These are phyloP conservation scores for Apamea epomidion DNA, from an alignment of 2,888 invertebrate genomes.

Conservation along the genomic window DNA sequence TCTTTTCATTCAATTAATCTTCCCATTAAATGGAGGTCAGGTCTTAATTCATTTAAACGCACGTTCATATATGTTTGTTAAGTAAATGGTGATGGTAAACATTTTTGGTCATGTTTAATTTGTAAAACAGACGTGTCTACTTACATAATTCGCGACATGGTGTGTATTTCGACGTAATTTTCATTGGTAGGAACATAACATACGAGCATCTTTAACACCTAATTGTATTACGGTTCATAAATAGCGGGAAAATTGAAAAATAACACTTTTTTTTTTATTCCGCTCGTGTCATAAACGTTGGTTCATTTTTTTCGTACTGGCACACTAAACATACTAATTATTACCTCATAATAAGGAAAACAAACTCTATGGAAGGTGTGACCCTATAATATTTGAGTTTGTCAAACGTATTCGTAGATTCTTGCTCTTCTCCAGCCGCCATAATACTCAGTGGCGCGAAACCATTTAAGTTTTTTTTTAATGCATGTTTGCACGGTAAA, in stretches of 20 bases:
- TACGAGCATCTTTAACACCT: slow-evolving; percentile 10
- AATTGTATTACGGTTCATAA: not conserved
- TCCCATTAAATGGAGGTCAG: slow-evolving; percentile 69
- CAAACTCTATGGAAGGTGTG: slow-evolving; percentile 42
- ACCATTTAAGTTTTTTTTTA: slow-evolving; percentile 18
- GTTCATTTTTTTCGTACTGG: slow-evolving; percentile 18
- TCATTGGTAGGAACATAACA: slow-evolving; percentile 37
- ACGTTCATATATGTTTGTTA: slow-evolving; percentile 47
- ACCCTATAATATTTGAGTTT: slow-evolving; percentile 39
- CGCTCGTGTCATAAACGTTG: not conserved
- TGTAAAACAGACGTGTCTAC: slow-evolving; percentile 51
- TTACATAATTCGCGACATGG: slow-evolving; percentile 47
- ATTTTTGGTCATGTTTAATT: slow-evolving; percentile 57
- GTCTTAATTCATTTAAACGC: slow-evolving; percentile 69
- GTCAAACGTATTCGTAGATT: slow-evolving; percentile 23
- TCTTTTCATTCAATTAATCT: slow-evolving; percentile 79
- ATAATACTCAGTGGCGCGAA: slow-evolving; percentile 12
- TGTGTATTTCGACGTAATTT: slow-evolving; percentile 38
- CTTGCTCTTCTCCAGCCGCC: not conserved
- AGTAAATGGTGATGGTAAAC: slow-evolving; percentile 56
- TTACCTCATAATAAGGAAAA: slow-evolving; percentile 21
- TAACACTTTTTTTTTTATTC: not conserved
- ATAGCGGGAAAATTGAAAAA: not conserved
- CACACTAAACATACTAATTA: not conserved
- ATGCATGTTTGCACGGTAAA: slow-evolving; percentile 43